These are phyloP conservation scores for Nematolebias whitei DNA, from an alignment of 2,113 vertebrate species.

Conservation along the genomic window DNA sequence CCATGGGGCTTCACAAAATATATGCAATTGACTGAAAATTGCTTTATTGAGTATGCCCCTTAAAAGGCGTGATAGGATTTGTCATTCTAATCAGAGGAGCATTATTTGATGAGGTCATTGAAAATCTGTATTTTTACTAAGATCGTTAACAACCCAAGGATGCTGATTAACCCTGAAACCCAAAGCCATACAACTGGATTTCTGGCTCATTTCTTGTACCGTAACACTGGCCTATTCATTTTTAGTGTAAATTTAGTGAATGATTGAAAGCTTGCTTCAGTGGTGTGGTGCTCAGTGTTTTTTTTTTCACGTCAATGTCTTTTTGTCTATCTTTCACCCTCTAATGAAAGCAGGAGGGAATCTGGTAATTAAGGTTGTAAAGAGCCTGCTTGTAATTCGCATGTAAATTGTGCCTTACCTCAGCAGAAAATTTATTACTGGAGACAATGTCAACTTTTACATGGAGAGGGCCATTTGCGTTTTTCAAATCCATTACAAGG, in stretches of 20 bases:
- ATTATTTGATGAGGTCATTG: conserved; percentile 64
- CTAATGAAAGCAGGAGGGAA: conserved; percentile 87
- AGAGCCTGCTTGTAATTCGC: conserved; percentile 89
- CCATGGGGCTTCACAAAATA: conserved; percentile 62
- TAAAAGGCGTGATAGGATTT: conserved; percentile 72
- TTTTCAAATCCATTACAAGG: conserved; percentile 80
- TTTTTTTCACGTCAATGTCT: conserved; percentile 40
- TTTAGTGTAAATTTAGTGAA: conserved; percentile 64
- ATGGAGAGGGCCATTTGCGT: conserved; percentile 80
- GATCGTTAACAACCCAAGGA: conserved; percentile 80
- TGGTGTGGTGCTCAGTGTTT: conserved; percentile 28
- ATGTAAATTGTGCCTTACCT: conserved; percentile 93
- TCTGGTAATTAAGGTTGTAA: conserved; percentile 94
- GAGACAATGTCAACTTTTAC: conserved; percentile 90
- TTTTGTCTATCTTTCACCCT: conserved; percentile 68
- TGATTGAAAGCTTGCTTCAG: conserved; percentile 24
- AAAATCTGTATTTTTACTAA: conserved; percentile 77
- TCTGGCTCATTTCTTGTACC: conserved; percentile 79
- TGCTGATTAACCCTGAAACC: conserved; percentile 52
- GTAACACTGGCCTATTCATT: conserved; percentile 80
- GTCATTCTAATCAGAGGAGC: conserved; percentile 73
- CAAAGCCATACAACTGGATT: conserved; percentile 74
- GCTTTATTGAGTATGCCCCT: conserved; percentile 63
- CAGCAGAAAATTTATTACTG: conserved; percentile 92
- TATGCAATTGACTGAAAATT: conserved; percentile 61